phyloP scores from a whole-genome alignment of 2,888 invertebrate species.

The Rotaria sp. region DNA sequence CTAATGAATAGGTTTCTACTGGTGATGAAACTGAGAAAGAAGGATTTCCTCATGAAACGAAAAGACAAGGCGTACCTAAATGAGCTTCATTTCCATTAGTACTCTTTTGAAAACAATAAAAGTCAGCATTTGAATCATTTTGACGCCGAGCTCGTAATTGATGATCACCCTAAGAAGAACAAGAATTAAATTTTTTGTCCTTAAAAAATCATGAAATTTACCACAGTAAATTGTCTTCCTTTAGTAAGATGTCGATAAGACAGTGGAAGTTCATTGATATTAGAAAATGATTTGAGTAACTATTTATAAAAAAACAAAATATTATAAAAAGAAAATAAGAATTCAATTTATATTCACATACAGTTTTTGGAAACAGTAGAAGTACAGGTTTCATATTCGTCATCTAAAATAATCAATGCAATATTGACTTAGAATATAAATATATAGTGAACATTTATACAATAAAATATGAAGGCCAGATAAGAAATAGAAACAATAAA shows the following conservation, averaged over 20 bases:
- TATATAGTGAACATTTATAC: no score
- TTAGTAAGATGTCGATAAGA: neutral
- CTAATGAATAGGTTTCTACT: neutral
- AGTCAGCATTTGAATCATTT: neutral
- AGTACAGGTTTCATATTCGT: conserved; percentile 13
- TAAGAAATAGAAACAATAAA: no score
- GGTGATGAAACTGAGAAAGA: neutral
- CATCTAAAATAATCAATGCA: neutral
- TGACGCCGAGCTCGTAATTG: neutral
- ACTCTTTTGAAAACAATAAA: neutral
- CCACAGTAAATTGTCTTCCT: conserved; percentile 15
- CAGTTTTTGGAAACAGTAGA: neutral
- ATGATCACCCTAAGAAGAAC: neutral
- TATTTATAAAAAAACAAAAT: neutral
- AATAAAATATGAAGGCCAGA: no score
- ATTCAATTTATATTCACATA: neutral
- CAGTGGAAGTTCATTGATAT: conserved; percentile 16
- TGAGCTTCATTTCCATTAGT: neutral
- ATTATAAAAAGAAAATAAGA: neutral
- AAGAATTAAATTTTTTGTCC: neutral
- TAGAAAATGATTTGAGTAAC: neutral
- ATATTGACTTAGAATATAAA: no score
- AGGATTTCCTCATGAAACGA: neutral
- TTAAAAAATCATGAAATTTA: neutral
- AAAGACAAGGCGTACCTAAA: neutral